A percentile compares a stretch with the other conserved stretches of the same genome.
Evolutionary conservation across 2,888 invertebrate genomes (phyloP).

Genomic region (Apamea monoglypha): DNA sequence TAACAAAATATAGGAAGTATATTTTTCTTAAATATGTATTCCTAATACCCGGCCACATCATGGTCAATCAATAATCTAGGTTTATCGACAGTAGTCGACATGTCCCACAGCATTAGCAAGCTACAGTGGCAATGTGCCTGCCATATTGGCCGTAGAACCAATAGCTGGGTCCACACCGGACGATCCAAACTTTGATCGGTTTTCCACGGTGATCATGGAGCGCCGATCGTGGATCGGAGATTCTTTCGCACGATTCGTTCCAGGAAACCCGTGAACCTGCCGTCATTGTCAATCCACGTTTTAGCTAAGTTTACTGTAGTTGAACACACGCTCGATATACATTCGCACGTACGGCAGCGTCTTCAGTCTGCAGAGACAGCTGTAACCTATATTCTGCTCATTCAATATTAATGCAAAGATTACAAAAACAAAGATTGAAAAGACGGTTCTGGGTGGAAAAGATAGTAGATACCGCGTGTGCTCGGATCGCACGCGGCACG

Average conservation of each 20-base stretch:
- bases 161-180: no score
- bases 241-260: not conserved
- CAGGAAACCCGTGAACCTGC: not conserved
- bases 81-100: no score
- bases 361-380: no score
- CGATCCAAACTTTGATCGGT: not conserved
- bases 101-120: not conserved
- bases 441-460: not conserved
- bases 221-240: not conserved
- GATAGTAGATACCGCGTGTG: not conserved
- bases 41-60: not conserved
- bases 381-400: not conserved
- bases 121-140: not conserved
- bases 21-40: not conserved
- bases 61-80: not conserved
- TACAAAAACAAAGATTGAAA: not conserved
- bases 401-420: not conserved
- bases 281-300: not conserved
- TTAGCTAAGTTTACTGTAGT: not conserved
- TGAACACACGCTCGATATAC: not conserved
- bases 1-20: slow-evolving; percentile 22
- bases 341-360: not conserved
- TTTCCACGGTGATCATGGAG: no score
- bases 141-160: not conserved
- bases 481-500: not conserved